Evolutionary conservation across 2,797 vertebrate species (phyloP), one percentile per base, ranked within the genome.

Genomic region (Pelochelys cantorii): DNA sequence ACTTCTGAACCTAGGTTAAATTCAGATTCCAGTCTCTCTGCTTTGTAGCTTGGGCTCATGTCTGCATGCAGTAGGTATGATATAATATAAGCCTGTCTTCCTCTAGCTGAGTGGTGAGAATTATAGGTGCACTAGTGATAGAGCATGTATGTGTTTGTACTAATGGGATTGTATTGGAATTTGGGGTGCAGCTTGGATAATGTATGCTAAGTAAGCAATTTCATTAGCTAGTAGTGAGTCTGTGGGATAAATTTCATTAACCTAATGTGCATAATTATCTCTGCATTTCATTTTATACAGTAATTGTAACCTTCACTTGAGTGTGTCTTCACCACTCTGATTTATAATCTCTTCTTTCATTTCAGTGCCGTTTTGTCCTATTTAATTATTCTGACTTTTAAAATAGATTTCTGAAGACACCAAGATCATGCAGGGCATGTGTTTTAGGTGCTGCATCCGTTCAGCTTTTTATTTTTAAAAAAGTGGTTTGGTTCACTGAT

Each of bases 161-260:
- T 82, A 55, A 78, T 85, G 59, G 0, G 4, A 54, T 6, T 37
- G n/a, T 8, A 34, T 34, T 25, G 83, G 90, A 83, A 84, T 71
- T 81, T 78, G 84, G 59, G 81, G 83, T 82, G 79, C 89, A 83
- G 84, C 85, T 93, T 83, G 78, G 80, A 53, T 86, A 93, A 94
- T 87, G 34, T 77, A 91, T 96, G 92, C 81, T 82, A 93, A 96
- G 75, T 54, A 92, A 90, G 78, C 71, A 82, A 91, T 95, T 96
- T 95, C 94, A 93, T 96, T 93, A 96, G 79, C 87, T 88, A 60
- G 86, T 34, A 90, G 83, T 85, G 91, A 82, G 81, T 88, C 74
- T 89, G 74, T 68, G 87, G 87, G 88, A 81, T 93, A 80, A 54
- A 94, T 95, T 94, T 88, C 59, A 75, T 93, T 95, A 95, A 85